Base-by-base conservation (phyloP, 2,113 vertebrate species). In the Noctilio leporinus region DNA sequence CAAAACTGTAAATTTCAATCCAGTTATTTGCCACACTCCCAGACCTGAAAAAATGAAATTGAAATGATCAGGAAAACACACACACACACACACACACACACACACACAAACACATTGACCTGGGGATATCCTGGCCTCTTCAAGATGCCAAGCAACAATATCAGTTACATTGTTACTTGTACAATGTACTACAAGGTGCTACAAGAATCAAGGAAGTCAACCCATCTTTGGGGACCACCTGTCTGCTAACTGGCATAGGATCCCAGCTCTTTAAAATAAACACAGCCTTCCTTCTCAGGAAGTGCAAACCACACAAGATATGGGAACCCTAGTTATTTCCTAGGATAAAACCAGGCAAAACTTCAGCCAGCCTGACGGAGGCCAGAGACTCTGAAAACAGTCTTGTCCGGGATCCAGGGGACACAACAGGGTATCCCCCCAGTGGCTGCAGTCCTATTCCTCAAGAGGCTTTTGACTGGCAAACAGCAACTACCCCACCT, bases 1-100 rank as follows among this genome's bases (percentile, higher is more conserved):
- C 99, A 88, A 99, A 99, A 51, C 98, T 96, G 96, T 99, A 99
- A 90, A 99, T 99, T 96, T 99, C 98, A 4, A 62, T 26, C 99
- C 99, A 99, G 97, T 99, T 98, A 24, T 89, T 69, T 0, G 98
- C 91, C 3, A 99, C 99, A 1, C 99, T 99, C 89, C 99, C 99
- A 7, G 99, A 99, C 96, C 99, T 99, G 98, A 45, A 7, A 43
- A 40, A 83, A 97, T 82, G 93, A 62, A 95, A 87, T 69, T 15
- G 53, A 89, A 84, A 33, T 16, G 4, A 8, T 97, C 19, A 98
- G 69, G 4, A 51, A 19, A 15, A 3, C n/a, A n/a, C n/a, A n/a
- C n/a, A n/a, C n/a, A n/a, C n/a, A n/a, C n/a, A n/a, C n/a, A n/a
- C n/a, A n/a, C n/a, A n/a, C n/a, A n/a, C n/a, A n/a, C n/a, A n/a